These are phyloP conservation scores for Smutsia temminckii DNA, from an alignment of 2,797 vertebrate genomes.

Conservation along the genomic window DNA sequence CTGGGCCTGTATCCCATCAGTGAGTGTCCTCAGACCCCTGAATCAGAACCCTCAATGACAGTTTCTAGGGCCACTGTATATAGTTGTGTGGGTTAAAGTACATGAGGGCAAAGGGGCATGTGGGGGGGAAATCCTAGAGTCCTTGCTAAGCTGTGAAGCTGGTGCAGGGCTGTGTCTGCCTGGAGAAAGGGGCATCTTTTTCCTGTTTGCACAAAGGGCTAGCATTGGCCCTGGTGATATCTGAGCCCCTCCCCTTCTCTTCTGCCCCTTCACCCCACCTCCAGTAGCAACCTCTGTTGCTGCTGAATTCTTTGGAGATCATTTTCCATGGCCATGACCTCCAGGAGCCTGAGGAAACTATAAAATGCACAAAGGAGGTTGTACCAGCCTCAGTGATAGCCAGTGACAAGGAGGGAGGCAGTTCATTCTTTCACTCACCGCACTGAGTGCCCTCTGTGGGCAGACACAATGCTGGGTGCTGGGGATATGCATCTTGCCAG, in stretches of 20 bases:
- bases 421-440: not conserved
- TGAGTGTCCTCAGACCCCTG: not conserved
- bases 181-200: not conserved
- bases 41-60: not conserved
- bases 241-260: not conserved
- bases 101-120: not conserved
- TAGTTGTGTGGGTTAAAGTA: not conserved
- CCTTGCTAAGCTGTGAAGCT: not conserved
- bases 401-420: not conserved
- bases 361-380: not conserved
- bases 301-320: not conserved
- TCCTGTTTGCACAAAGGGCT: not conserved
- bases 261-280: not conserved
- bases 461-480: not conserved
- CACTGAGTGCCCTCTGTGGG: not conserved
- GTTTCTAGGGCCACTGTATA: not conserved
- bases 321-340: not conserved
- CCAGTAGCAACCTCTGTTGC: not conserved
- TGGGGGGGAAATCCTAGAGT: not conserved
- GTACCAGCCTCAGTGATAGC: not conserved
- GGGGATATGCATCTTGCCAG: not conserved
- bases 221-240: not conserved
- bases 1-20: no score
- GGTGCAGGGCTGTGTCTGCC: not conserved
- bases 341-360: not conserved